A percentile compares a stretch with the other conserved stretches of the same genome.
phyloP scores from a whole-genome alignment of 1,140 invertebrate genomes.

The Panulirus ornatus region DNA sequence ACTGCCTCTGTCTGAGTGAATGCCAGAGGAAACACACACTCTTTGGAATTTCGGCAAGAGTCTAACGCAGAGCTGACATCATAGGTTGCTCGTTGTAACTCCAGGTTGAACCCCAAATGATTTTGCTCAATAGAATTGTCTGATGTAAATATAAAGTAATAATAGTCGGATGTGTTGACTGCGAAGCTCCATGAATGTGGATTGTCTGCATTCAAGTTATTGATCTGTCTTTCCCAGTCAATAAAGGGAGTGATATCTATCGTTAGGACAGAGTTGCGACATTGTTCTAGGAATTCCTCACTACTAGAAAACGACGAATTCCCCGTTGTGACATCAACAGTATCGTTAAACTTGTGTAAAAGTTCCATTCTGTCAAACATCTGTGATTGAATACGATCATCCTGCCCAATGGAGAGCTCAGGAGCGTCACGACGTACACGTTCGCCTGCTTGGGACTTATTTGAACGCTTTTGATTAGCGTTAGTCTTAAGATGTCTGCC shows the following conservation, averaged over 20 bases:
- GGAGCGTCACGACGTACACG: not conserved
- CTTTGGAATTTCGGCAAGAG: slow-evolving; percentile 57
- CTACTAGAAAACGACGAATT: slow-evolving; percentile 70
- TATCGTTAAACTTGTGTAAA: slow-evolving; percentile 58
- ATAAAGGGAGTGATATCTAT: slow-evolving; percentile 55
- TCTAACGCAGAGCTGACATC: slow-evolving; percentile 55
- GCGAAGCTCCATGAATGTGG: slow-evolving; percentile 37
- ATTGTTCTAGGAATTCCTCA: slow-evolving; percentile 70
- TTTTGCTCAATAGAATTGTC: slow-evolving; percentile 69
- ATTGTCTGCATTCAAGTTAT: not conserved
- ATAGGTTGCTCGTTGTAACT: slow-evolving; percentile 61
- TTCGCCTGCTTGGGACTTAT: not conserved
- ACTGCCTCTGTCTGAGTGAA: slow-evolving; percentile 68
- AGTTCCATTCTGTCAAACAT: slow-evolving; percentile 28
- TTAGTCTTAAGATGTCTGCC: slow-evolving; percentile 20
- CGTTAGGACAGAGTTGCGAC: slow-evolving; percentile 57
- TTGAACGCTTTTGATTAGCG: not conserved
- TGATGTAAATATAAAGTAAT: slow-evolving; percentile 73
- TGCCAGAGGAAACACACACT: slow-evolving; percentile 69
- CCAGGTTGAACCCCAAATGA: slow-evolving; percentile 54
- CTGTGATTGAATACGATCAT: too few species aligned
- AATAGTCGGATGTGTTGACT: slow-evolving; percentile 65
- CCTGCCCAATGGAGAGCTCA: not conserved
- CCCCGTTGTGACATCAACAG: slow-evolving; percentile 55
- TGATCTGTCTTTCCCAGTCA: slow-evolving; percentile 36